A percentile compares a stretch with the other conserved stretches of the same genome.
Evolutionary conservation across 2,113 vertebrate genomes (phyloP).

Genomic region (Pteropus alecto): DNA sequence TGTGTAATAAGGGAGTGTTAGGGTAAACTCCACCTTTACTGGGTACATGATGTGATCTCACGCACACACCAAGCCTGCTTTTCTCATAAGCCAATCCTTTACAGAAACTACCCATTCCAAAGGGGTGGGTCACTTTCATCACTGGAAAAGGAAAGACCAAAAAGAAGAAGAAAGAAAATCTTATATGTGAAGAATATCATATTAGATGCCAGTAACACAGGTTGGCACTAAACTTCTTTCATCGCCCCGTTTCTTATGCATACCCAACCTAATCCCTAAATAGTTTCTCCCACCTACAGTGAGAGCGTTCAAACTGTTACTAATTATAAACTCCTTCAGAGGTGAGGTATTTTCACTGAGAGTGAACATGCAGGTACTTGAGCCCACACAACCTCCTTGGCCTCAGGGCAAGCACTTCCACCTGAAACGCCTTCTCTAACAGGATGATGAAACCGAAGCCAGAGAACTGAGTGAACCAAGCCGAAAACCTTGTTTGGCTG

Average conservation of each 20-base stretch:
- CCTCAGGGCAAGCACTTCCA: constrained; percentile 33
- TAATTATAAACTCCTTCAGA: constrained; percentile 69
- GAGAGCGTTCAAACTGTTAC: constrained; percentile 62
- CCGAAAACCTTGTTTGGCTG: constrained; percentile 20
- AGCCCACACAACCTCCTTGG: constrained; percentile 47
- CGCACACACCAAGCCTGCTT: constrained; percentile 8
- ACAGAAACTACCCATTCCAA: constrained; percentile 31
- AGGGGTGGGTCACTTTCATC: constrained; percentile 3
- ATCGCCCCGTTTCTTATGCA: constrained; percentile 23
- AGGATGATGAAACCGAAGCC: constrained; percentile 54
- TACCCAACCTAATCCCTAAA: not conserved
- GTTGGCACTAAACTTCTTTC: not conserved
- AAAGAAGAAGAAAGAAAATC: not conserved
- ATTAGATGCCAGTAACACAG: not conserved
- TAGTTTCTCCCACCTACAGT: not conserved
- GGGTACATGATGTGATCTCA: constrained; percentile 63
- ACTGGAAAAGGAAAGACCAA: not conserved
- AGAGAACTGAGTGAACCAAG: not conserved
- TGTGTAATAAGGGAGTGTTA: not conserved
- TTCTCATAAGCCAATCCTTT: constrained; percentile 16
- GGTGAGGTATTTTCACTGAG: not conserved
- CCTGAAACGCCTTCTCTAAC: not conserved
- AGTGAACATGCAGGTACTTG: constrained; percentile 43
- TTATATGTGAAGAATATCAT: not conserved
- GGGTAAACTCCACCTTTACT: constrained; percentile 1